Conservation (phyloP, 2,113 vertebrate species). For the Camelus dromedarius region DNA sequence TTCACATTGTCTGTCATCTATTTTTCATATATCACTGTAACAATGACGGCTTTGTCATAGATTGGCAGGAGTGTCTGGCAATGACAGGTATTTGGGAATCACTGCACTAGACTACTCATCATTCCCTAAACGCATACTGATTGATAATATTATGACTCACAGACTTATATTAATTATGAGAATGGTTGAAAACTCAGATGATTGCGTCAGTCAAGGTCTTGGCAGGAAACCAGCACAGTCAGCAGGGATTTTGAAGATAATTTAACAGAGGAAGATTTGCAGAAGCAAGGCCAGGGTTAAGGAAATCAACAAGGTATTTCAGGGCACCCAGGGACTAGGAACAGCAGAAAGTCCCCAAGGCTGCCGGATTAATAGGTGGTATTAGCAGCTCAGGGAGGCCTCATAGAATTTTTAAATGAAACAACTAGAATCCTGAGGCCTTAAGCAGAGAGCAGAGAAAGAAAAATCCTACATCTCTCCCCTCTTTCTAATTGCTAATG, state of each 20-base stretch:
- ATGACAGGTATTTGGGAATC: not conserved
- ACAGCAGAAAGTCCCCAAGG: not conserved
- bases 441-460: not conserved
- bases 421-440: not conserved
- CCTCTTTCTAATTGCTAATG: not conserved
- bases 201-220: not conserved
- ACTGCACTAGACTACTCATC: not conserved
- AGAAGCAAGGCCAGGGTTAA: not conserved
- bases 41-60: not conserved
- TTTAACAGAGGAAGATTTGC: not conserved
- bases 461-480: not conserved
- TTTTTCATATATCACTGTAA: not conserved
- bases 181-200: not conserved
- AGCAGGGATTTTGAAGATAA: constrained; percentile 38
- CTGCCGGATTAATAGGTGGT: not conserved
- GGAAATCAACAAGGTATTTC: not conserved
- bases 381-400: not conserved
- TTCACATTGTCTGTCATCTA: not conserved
- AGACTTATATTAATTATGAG: constrained; percentile 23
- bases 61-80: not conserved
- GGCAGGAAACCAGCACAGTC: not conserved
- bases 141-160: not conserved
- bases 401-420: not conserved
- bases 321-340: not conserved
- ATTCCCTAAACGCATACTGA: not conserved